Conservation (phyloP, 2,888 invertebrate genomes). For the Melanophora roralis region DNA sequence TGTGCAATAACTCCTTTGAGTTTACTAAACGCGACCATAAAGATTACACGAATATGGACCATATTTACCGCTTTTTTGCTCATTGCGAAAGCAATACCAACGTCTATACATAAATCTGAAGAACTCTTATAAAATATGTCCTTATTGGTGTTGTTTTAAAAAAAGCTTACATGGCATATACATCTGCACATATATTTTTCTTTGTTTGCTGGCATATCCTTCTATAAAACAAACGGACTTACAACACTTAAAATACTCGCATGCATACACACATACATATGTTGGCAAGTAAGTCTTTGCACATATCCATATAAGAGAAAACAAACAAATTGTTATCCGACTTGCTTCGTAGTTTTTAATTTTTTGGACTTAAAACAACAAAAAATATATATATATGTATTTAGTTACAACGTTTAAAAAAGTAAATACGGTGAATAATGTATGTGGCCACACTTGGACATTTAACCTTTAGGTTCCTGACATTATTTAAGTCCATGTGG, state of each 20-base stretch:
- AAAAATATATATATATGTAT: neutral
- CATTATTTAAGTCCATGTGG: slow-evolving; percentile 8
- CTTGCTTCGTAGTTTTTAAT: neutral
- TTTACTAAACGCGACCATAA: slow-evolving; percentile 75
- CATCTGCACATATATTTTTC: too few species aligned
- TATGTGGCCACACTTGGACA: slow-evolving; percentile 51
- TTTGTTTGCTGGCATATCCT: slow-evolving; percentile 5
- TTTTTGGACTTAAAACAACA: too few species aligned
- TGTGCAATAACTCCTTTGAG: slow-evolving; percentile 68
- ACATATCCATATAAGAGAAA: too few species aligned
- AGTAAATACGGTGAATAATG: slow-evolving; percentile 40
- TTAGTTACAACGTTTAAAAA: slow-evolving; percentile 17
- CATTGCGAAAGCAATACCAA: slow-evolving; percentile 15
- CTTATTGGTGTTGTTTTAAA: slow-evolving; percentile 20
- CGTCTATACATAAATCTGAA: too few species aligned
- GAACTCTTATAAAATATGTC: too few species aligned
- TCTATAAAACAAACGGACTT: slow-evolving; percentile 7
- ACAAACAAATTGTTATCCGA: too few species aligned
- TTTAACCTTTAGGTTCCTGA: slow-evolving; percentile 63
- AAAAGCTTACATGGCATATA: slow-evolving; percentile 13
- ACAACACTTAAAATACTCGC: slow-evolving; percentile 1
- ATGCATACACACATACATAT: too few species aligned
- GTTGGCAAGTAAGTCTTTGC: too few species aligned
- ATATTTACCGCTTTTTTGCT: slow-evolving; percentile 64
- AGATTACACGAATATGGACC: slow-evolving; percentile 73